phyloP scores from a whole-genome alignment of 2,888 invertebrate genomes.

The Microctonus brassicae region DNA sequence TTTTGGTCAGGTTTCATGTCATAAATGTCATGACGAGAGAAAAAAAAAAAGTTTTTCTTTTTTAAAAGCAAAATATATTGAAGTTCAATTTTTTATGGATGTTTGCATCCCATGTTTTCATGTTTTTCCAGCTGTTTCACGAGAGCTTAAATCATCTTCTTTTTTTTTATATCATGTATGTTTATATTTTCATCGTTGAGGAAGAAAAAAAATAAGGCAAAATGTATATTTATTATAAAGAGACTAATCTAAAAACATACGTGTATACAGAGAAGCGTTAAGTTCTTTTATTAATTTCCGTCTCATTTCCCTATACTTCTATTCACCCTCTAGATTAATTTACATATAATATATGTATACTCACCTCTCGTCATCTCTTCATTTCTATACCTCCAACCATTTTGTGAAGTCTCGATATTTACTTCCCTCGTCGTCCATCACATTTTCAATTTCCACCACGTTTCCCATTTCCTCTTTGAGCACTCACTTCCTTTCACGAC shows the following conservation, averaged over 20 bases:
- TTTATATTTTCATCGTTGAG: not conserved
- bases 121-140: not conserved
- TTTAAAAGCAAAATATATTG: not conserved
- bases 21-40: not conserved
- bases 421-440: constrained; percentile 59
- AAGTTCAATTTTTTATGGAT: not conserved
- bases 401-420: constrained; percentile 50
- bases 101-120: not conserved
- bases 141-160: not conserved
- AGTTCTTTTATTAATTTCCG: constrained; percentile 14
- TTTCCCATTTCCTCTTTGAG: constrained; percentile 65
- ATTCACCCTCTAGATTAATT: constrained; percentile 19
- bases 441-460: constrained; percentile 70
- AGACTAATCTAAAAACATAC: not conserved
- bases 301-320: not conserved
- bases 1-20: not conserved
- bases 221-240: not conserved
- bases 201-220: not conserved
- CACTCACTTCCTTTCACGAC: constrained; percentile 3
- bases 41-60: too few relatives aligned
- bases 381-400: constrained; percentile 33
- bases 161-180: not conserved
- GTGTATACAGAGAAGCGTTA: not conserved
- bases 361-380: constrained; percentile 13
- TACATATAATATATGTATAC: constrained; percentile 39